phyloP scores from a whole-genome alignment of 2,888 invertebrate species.

The Tetramorium bicarinatum region DNA sequence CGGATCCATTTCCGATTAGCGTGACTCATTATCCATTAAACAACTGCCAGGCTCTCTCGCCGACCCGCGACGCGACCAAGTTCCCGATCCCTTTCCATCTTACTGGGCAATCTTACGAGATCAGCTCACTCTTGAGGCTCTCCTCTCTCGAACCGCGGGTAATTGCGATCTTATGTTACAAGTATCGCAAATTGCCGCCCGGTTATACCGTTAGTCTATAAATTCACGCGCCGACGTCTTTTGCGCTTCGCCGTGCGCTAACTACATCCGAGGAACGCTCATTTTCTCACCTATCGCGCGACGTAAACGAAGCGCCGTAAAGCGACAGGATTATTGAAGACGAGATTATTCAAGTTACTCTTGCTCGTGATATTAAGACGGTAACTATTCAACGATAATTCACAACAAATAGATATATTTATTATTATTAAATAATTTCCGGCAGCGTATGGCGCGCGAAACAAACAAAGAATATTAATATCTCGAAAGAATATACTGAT shows the following conservation, averaged over 20 bases:
- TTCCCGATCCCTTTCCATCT: conserved; percentile 45
- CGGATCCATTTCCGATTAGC: conserved; percentile 63
- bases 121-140: conserved; percentile 27
- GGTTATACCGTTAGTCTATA: conserved; percentile 54
- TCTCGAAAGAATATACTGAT: background rate
- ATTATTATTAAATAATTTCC: background rate
- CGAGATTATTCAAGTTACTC: background rate
- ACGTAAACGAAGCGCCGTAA: conserved; percentile 31
- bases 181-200: conserved; percentile 56
- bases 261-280: conserved; percentile 28
- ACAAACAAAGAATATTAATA: background rate
- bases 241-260: conserved; percentile 30
- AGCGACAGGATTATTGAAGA: conserved; percentile 30
- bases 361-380: background rate
- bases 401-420: background rate
- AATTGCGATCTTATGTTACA: conserved; percentile 52
- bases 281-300: conserved; percentile 48
- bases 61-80: background rate
- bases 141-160: conserved; percentile 32
- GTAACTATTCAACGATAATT: conserved; percentile 4
- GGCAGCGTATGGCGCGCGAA: background rate
- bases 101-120: conserved; percentile 29
- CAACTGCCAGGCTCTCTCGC: conserved; percentile 31
- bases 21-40: conserved; percentile 64
- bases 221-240: conserved; percentile 47